These are phyloP conservation scores for Metaphire vulgaris DNA, from an alignment of 1,140 invertebrate species.

Conservation along the genomic window DNA sequence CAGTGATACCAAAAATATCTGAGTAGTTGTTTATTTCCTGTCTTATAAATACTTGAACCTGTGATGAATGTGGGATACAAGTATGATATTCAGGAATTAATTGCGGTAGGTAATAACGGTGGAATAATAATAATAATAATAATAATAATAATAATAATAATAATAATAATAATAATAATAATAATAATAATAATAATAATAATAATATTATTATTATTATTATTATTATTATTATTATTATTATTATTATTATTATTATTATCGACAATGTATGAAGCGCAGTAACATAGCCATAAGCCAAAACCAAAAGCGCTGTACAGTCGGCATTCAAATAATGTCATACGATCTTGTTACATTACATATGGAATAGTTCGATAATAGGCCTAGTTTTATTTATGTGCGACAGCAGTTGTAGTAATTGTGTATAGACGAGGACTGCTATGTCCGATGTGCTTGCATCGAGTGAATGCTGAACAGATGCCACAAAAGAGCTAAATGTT, in stretches of 20 bases:
- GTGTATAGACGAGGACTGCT: no score
- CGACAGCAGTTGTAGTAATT: no score
- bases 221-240: neutral
- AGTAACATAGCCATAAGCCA: neutral
- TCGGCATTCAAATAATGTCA: no score
- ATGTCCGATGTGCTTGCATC: no score
- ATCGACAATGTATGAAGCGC: neutral
- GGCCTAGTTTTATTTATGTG: no score
- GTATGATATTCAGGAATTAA: neutral
- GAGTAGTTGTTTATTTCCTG: no score
- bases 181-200: conserved; percentile 1
- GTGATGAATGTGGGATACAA: neutral
- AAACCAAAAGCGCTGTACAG: neutral
- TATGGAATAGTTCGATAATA: no score
- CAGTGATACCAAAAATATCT: no score
- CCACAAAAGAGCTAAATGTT: no score
- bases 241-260: neutral
- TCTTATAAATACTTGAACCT: neutral
- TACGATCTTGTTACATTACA: no score
- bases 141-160: conserved; percentile 4
- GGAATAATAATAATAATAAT: neutral
- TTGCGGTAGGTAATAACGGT: neutral
- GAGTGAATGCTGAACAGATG: no score
- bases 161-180: conserved; percentile 4
- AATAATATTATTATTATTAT: neutral